Base-by-base conservation (phyloP, 2,888 invertebrate species). In the Drosophila falleni region DNA sequence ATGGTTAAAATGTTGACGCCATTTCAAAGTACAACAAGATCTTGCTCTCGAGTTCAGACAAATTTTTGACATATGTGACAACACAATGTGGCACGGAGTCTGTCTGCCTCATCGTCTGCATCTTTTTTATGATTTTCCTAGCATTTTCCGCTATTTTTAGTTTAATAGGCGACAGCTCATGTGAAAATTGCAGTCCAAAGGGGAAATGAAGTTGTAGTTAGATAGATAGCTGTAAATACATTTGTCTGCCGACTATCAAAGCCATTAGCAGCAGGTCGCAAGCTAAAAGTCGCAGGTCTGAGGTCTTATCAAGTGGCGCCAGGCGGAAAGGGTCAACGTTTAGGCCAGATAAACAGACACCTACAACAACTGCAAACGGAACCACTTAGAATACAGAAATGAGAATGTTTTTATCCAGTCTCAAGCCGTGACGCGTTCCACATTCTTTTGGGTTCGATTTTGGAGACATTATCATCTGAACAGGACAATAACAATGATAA, bases 401-500 rank as follows among this genome's bases (percentile, higher is more conserved):
- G 23, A 58, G 10, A 15, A 23, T 6, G 1, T 19, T 44, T 5
- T 19, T 16, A 15, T 15, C n/a, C 11, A 35, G 54, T 29, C 55
- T 58, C 10, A 65, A 66, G 47, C 26, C 41, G 55, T 71, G 59
- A 80, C 63, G 78, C 59, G 66, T 61, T 39, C 73, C 63, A 59
- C 51, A 74, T 78, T 69, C 64, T 65, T 62, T 65, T 51, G n/a
- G 56, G 41, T 31, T 49, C 46, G 19, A 8, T 19, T 23, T 46
- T 19, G 55, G 26, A 26, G 13, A 15, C 26, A 54, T 67, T 83
- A 86, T 85, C 87, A 61, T 51, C 66, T 42, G 68, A 64, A 87
- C 84, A 86, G 89, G 81, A 87, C 79, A 83, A 89, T 89, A 84
- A 87, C 71, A 63, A 68, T 81, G 86, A 86, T 89, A 87, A 87